Evolutionary conservation across 2,888 invertebrate genomes (phyloP).

Genomic region (Philaethria dido): DNA sequence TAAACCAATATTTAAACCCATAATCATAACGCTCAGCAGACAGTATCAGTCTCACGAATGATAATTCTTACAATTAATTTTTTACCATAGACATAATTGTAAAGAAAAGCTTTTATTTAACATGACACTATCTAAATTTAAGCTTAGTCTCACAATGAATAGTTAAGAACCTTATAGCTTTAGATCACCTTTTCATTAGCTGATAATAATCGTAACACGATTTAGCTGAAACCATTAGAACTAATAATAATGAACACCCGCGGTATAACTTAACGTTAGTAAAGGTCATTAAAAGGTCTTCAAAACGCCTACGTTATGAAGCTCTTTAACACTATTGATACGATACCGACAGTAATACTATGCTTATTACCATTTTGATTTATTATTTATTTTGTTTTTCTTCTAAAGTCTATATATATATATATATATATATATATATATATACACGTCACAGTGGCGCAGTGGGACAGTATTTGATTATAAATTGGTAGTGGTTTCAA

Average conservation of each 20-base stretch:
- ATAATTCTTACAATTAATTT: background rate
- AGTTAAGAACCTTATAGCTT: constrained; percentile 12
- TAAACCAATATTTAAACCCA: too few species aligned
- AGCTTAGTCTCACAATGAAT: constrained; percentile 3
- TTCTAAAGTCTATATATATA: too few species aligned
- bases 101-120: background rate
- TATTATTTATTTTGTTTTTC: too few species aligned
- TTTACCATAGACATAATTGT: background rate
- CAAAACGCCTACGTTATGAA: constrained; percentile 23
- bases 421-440: too few species aligned
- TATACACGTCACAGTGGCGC: too few species aligned
- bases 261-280: constrained; percentile 26
- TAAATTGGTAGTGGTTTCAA: too few species aligned
- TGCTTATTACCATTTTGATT: background rate
- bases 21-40: background rate
- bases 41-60: background rate
- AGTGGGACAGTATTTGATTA: too few species aligned
- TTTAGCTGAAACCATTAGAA: constrained; percentile 32
- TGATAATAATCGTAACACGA: constrained; percentile 32
- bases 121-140: background rate
- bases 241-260: constrained; percentile 33
- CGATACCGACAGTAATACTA: constrained; percentile 1
- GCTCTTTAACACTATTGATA: constrained; percentile 9
- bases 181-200: constrained; percentile 14
- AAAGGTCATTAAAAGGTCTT: constrained; percentile 37